Evolutionary conservation across 1,140 invertebrate species (phyloP).

Genomic region (Subanguina moxae): DNA sequence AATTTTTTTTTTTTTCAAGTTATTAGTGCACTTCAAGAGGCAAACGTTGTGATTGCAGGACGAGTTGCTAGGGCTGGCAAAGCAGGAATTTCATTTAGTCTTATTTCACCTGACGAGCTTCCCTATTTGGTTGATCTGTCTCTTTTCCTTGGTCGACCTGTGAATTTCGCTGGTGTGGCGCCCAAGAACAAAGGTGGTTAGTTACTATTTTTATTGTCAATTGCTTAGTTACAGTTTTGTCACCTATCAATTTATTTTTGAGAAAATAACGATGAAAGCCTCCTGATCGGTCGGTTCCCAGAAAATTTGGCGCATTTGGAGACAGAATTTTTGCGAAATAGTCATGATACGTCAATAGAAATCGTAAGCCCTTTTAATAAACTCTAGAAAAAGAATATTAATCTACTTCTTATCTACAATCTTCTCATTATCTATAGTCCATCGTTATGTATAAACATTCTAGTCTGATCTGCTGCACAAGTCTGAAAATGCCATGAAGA

Average conservation of each 20-base stretch:
- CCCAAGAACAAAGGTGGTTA: constrained; percentile 9
- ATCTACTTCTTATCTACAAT: too few relatives aligned
- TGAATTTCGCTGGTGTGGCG: constrained; percentile 45
- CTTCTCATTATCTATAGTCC: too few relatives aligned
- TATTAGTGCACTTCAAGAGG: background rate
- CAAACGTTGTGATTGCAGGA: constrained; percentile 63
- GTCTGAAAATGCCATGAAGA: constrained; percentile 80
- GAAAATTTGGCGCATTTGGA: constrained; percentile 77
- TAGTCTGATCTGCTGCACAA: constrained; percentile 73
- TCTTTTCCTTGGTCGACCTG: constrained; percentile 74
- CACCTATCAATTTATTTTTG: constrained; percentile 54
- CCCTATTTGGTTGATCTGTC: constrained; percentile 87
- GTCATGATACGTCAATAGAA: constrained; percentile 72
- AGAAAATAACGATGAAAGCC: constrained; percentile 24
- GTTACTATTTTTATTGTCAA: constrained; percentile 10
- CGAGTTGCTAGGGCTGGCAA: constrained; percentile 91
- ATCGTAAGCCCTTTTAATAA: too few relatives aligned
- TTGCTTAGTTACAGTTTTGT: constrained; percentile 50
- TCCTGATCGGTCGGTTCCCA: constrained; percentile 73
- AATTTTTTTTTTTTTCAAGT: background rate
- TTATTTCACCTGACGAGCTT: constrained; percentile 82
- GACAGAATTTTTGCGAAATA: constrained; percentile 71
- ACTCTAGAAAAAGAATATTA: too few relatives aligned
- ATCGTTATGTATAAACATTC: too few relatives aligned
- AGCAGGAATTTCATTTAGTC: constrained; percentile 79